Base-by-base conservation (phyloP, 2,113 vertebrate genomes). In the Nannobrachium achirus region DNA sequence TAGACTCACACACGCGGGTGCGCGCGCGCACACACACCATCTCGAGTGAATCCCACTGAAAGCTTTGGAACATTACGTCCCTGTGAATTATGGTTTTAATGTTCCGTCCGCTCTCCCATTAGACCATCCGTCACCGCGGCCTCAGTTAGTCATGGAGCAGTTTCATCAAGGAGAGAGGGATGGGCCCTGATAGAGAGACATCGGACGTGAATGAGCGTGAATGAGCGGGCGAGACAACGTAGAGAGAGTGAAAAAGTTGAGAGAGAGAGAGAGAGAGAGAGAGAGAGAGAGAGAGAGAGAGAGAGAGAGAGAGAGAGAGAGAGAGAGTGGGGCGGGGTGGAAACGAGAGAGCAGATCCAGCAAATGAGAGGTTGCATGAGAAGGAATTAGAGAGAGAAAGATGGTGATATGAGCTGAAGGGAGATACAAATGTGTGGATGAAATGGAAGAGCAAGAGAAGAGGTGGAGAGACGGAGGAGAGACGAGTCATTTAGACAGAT, bases 401-500 rank as follows among this genome's bases (percentile, higher is more conserved):
- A 44, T 70, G 73, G 16, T 75, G 42, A 13, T 76, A 10, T 63
- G 66, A 78, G 61, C 56, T 58, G 42, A 48, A 60, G 65, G 75
- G 46, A 57, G 61, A 79, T 58, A 52, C 64, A n/a, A 72, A 81
- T 38, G 46, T 40, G 61, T 16, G 75, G 76, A 61, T 45, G 48
- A 73, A 75, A 68, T 50, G 25, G 40, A 15, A 2, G 57, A 71
- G 56, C 20, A 52, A n/a, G 62, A 74, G 63, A 50, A 48, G 65
- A 40, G 2, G 56, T n/a, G 64, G 49, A 51, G 63, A 73, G 66
- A 33, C 50, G 72, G 57, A 67, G 18, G 63, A 75, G 63, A 52
- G 38, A 71, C 57, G 39, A 77, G 70, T 78, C 76, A 80, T 87
- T 79, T 71, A 66, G 80, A 88, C 75, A 80, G 80, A 91, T 76